Conservation (phyloP, 37 sponge, comb jelly and placozoan genomes). For the Aplysina aerophoba region DNA sequence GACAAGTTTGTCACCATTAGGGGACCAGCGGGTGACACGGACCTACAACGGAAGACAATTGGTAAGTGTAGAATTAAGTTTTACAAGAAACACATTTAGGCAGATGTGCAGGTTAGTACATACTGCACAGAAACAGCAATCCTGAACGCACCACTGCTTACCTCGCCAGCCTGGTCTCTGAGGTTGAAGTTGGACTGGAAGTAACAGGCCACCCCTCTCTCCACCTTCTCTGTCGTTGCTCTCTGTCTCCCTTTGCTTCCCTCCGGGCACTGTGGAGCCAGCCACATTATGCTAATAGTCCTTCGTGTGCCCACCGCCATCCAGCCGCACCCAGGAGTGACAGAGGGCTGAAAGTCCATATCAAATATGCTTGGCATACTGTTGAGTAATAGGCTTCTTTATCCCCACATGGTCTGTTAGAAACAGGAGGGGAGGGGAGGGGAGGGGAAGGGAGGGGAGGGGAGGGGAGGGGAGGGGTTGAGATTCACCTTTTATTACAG, state of each 20-base stretch:
- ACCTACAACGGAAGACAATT: too few relatives aligned
- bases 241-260: background rate
- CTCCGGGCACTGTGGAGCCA: background rate
- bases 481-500: too few relatives aligned
- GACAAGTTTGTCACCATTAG: constrained; percentile 31
- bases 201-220: background rate
- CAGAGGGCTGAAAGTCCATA: constrained; percentile 12
- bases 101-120: too few relatives aligned
- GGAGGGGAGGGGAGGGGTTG: too few relatives aligned
- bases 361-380: background rate
- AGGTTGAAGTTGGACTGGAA: constrained; percentile 55
- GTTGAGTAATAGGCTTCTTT: background rate
- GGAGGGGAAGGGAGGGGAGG: too few relatives aligned
- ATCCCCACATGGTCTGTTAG: constrained; percentile 6
- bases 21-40: constrained; percentile 39
- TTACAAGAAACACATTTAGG: too few relatives aligned
- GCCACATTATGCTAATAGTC: constrained; percentile 39
- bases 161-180: constrained; percentile 48
- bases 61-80: too few relatives aligned
- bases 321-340: constrained; percentile 41
- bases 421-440: too few relatives aligned
- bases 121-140: too few relatives aligned
- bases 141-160: too few relatives aligned
- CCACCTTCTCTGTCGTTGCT: background rate
- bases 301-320: constrained; percentile 30